A percentile compares a stretch with the other conserved stretches of the same genome.
Evolutionary conservation across 2,797 vertebrate genomes (phyloP).

Genomic region (Hozukius guyotensis): DNA sequence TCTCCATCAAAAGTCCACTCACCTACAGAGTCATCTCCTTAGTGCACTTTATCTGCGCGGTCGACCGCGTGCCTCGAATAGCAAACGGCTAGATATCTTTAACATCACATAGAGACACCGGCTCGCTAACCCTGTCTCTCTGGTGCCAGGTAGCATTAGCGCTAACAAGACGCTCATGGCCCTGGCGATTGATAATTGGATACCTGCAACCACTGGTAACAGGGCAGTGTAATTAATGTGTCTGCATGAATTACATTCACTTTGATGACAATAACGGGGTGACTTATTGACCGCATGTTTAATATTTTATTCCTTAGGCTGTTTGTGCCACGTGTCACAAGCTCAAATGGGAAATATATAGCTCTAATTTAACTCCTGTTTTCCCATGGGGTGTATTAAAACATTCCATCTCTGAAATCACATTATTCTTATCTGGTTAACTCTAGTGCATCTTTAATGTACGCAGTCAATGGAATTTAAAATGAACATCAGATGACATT

Average conservation of each 20-base stretch:
- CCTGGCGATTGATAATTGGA: conserved; percentile 69
- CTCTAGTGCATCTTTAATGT: conserved; percentile 42
- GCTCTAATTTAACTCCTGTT: conserved; percentile 21
- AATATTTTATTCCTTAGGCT: conserved; percentile 41
- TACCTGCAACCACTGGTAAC: conserved; percentile 41
- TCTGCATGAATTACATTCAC: conserved; percentile 52
- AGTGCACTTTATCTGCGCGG: conserved; percentile 39
- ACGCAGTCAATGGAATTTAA: conserved; percentile 32
- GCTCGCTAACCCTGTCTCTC: conserved; percentile 48
- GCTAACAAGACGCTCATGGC: conserved; percentile 68
- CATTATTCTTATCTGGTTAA: conserved; percentile 40
- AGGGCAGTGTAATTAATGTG: conserved; percentile 48
- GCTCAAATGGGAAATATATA: conserved; percentile 17
- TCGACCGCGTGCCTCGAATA: conserved; percentile 51
- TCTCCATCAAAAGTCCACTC: conserved; percentile 58
- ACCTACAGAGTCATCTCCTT: conserved; percentile 44
- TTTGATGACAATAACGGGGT: conserved; percentile 25
- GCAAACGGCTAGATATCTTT: conserved; percentile 52
- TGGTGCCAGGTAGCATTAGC: conserved; percentile 67
- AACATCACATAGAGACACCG: conserved; percentile 38
- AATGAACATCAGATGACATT: conserved; percentile 17
- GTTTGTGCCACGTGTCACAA: conserved; percentile 18
- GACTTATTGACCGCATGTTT: conserved; percentile 33
- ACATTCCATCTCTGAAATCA: conserved; percentile 27
- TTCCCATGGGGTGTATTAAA: conserved; percentile 34